Evolutionary conservation across 2,888 invertebrate species (phyloP).

Genomic region (Plagodis pulveraria): DNA sequence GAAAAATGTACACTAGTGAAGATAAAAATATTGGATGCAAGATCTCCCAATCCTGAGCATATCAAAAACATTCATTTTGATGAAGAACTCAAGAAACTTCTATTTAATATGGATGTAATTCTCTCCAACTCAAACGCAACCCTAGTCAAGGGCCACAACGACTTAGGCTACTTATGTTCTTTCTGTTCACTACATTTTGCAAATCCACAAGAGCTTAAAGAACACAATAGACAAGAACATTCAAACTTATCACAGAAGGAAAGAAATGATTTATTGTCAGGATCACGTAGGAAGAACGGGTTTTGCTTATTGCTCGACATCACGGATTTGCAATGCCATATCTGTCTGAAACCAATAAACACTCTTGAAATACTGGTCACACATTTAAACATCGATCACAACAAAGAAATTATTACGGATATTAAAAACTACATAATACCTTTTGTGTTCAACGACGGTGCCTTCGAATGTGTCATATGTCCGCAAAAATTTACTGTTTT

Average conservation of each 20-base stretch:
- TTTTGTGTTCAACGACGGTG: conserved; percentile 1
- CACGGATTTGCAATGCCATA: background rate
- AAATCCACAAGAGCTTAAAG: conserved; percentile 47
- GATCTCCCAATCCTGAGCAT: too few relatives aligned
- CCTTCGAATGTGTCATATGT: conserved; percentile 1
- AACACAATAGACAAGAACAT: background rate
- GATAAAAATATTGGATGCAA: too few relatives aligned
- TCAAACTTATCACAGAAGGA: background rate
- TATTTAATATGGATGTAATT: conserved; percentile 71
- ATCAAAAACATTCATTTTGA: too few relatives aligned
- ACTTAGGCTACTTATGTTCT: conserved; percentile 74
- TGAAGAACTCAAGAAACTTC: conserved; percentile 66
- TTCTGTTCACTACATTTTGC: conserved; percentile 61
- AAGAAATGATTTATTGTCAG: conserved; percentile 12
- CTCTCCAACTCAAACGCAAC: conserved; percentile 72
- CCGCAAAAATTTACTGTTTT: conserved; percentile 54
- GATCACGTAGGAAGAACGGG: background rate
- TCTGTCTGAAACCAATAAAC: background rate
- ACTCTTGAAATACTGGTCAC: background rate
- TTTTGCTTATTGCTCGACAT: conserved; percentile 3
- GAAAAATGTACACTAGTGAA: too few relatives aligned
- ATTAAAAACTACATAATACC: conserved; percentile 4
- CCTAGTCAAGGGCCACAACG: conserved; percentile 74
- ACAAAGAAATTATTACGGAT: background rate
- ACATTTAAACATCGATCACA: conserved; percentile 1